Base-by-base conservation (phyloP, 2,797 vertebrate species). In the Pseudocheirus occidentalis region DNA sequence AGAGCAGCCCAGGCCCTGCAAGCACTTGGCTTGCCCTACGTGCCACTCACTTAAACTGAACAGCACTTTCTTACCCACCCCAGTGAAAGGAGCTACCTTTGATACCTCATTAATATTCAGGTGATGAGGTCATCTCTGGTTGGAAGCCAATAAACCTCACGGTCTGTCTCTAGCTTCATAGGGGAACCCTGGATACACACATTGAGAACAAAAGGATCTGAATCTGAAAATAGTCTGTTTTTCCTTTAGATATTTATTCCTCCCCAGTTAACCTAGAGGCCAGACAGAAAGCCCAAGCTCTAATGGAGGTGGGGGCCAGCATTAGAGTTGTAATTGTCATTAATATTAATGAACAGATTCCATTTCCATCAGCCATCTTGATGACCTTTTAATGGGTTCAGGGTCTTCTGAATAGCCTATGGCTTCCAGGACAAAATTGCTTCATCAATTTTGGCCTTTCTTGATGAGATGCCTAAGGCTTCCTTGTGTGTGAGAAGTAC, bases 391-490 rank as follows among this genome's bases (percentile, higher is more conserved):
- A 89, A 94, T 95, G 92, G 54, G 95, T 93, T 96, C 95, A 52
- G 90, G 59, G 91, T 91, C 90, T 90, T 94, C 90, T 95, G 87
- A 58, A 31, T 91, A 91, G 66, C 87, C 92, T 92, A n/a, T 95
- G 52, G 59, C 91, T 93, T 91, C 95, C 93, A 96, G 93, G 92
- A 92, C 10, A n/a, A 94, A 97, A 96, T 4, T 91, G 87, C 92
- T 94, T 96, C 95, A 94, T 96, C 96, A 66, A 62, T 94, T 57
- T 91, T 91, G 93, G 90, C 57, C 92, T 92, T 95, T 94, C 90
- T 95, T 92, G 96, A 95, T 95, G 95, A 96, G 95, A 91, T n/a
- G 91, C 97, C 94, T 89, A 94, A 95, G 96, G 96, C 93, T 96
- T 94, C 53, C 21, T 91, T 53, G 16, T 87, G 40, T 12, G 34